Base-by-base conservation (phyloP, 2,113 vertebrate genomes). In the Pristiophorus japonicus region DNA sequence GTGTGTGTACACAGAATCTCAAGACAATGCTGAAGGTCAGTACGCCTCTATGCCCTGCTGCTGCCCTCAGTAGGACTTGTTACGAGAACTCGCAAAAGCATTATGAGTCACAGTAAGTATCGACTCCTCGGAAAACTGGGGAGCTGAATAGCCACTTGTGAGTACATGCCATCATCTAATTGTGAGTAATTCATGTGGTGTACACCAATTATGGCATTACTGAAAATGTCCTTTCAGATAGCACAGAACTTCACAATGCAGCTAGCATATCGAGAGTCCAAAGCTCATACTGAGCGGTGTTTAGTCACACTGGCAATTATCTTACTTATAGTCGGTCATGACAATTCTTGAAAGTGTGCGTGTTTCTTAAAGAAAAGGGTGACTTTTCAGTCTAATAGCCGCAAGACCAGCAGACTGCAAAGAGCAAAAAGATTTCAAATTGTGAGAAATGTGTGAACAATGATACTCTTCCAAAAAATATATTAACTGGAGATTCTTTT, bases 171-270 rank as follows among this genome's bases (percentile, higher is more conserved):
- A 96, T 92, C 38, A n/a, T 59, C 70, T 30, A 95, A 94, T 67
- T 90, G 18, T 75, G 14, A 45, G 30, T 62, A 96, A 88, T 87
- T 67, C 73, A 38, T 96, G 70, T 88, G 47, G 62, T 78, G 30
- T 42, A 38, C 84, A 66, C 81, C 93, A 87, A 73, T 90, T 95
- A 95, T 70, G 18, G 59, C 47, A 73, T 88, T 47, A 59, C 81
- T 95, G 95, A 55, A 95, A 63, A 59, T 75, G 94, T 95, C 94
- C 42, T 85, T 87, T 96, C 95, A 42, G 3, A 65, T 30, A 59
- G 27, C 55, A 96, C 27, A 45, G 11, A 85, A 66, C 81, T 59
- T 63, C 47, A 78, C 55, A 66, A 7, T 73, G 91, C 73, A n/a
- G 12, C 30, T 47, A 27, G 47, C 14, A 45, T 65, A 67, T 42